phyloP scores from a whole-genome alignment of 1,140 invertebrate species.

The Drosophila punjabiensis region DNA sequence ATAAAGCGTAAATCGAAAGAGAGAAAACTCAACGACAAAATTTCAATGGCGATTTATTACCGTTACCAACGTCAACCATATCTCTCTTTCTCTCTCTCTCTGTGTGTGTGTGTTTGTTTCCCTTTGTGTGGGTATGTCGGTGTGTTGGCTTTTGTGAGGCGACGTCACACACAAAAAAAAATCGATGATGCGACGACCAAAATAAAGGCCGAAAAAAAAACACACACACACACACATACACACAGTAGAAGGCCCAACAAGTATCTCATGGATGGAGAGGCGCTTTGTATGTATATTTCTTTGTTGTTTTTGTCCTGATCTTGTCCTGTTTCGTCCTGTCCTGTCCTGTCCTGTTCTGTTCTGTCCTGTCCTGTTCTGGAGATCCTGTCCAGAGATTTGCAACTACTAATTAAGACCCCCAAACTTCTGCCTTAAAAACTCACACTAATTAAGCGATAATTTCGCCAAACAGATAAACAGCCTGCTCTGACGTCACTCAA shows the following conservation, averaged over 20 bases:
- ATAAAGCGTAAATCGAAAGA: slow-evolving; percentile 3
- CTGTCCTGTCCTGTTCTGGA: background rate
- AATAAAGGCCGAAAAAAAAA: slow-evolving; percentile 65
- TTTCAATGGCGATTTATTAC: slow-evolving; percentile 80
- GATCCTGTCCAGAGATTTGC: background rate
- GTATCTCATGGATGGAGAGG: slow-evolving; percentile 44
- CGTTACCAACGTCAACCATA: slow-evolving; percentile 61
- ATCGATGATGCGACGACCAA: slow-evolving; percentile 74
- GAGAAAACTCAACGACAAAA: slow-evolving; percentile 32
- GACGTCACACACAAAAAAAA: slow-evolving; percentile 50
- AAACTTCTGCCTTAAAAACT: background rate
- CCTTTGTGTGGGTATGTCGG: slow-evolving; percentile 10
- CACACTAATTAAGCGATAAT: slow-evolving; percentile 8
- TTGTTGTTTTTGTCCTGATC: background rate
- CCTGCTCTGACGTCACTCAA: slow-evolving; percentile 7
- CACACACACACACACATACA: background rate
- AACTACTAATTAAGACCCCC: background rate
- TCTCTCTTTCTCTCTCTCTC: too few species aligned
- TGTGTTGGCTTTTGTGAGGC: slow-evolving; percentile 19
- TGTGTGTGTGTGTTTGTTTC: slow-evolving; percentile 4
- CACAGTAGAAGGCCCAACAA: slow-evolving; percentile 49
- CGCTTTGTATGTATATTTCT: background rate
- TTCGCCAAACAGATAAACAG: background rate
- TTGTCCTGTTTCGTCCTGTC: too few species aligned
- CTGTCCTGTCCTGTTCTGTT: background rate